Percentiles rank a stretch among this genome's conserved stretches.
Conservation (phyloP, 1,140 invertebrate genomes). For the Drosophila truncata region DNA sequence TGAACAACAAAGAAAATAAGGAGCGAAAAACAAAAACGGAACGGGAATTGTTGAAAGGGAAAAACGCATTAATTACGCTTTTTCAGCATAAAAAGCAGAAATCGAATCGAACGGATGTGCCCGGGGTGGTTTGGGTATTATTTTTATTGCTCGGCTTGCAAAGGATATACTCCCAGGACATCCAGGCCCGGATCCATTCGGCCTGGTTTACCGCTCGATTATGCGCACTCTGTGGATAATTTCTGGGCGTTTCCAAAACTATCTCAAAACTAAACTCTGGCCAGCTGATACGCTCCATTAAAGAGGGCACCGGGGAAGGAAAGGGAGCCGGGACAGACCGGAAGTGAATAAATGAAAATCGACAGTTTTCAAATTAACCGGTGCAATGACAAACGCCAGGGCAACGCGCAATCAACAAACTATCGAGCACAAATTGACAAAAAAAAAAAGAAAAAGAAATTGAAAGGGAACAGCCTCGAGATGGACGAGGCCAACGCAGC, state of each 20-base stretch:
- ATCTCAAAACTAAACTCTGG: conserved; percentile 31
- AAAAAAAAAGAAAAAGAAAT: conserved; percentile 31
- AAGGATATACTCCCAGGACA: conserved; percentile 36
- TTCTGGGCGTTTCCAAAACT: conserved; percentile 55
- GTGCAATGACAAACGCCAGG: conserved; percentile 60
- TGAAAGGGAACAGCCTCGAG: conserved; percentile 4
- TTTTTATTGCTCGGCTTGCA: conserved; percentile 31
- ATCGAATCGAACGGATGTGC: conserved; percentile 54
- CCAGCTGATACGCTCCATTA: conserved; percentile 67
- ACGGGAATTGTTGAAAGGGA: conserved; percentile 52
- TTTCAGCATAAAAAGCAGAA: conserved; percentile 67
- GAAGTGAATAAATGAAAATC: conserved; percentile 77
- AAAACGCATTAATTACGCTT: conserved; percentile 82
- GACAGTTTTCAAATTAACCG: conserved; percentile 78
- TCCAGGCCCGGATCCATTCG: conserved; percentile 47
- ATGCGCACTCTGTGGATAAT: conserved; percentile 57
- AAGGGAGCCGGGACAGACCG: conserved; percentile 40
- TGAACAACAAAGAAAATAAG: conserved; percentile 28
- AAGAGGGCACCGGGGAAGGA: not conserved
- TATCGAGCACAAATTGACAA: conserved; percentile 64
- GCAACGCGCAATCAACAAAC: conserved; percentile 37
- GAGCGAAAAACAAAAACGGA: conserved; percentile 43
- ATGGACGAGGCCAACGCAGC: conserved; percentile 27
- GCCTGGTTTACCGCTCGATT: conserved; percentile 73
- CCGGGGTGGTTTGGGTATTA: conserved; percentile 57